These are phyloP conservation scores for Cynopterus brachyotis DNA, from an alignment of 2,113 vertebrate genomes.

Conservation along the genomic window DNA sequence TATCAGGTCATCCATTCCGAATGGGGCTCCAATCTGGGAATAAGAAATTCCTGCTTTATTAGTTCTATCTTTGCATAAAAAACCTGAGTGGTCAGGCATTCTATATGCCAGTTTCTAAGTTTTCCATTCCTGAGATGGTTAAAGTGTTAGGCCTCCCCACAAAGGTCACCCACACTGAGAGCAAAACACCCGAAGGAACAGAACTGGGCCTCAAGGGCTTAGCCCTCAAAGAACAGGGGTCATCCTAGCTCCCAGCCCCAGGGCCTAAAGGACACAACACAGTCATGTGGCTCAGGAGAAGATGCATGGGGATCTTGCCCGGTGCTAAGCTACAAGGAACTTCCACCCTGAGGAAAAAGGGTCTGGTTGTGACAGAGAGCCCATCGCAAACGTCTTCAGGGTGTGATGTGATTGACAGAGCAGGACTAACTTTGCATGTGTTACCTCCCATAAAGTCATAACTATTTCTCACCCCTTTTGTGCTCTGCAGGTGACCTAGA, in stretches of 20 bases:
- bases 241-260: neutral
- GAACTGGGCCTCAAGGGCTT: rapidly evolving
- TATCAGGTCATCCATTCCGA: neutral
- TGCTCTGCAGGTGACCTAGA: neutral
- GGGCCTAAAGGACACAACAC: neutral
- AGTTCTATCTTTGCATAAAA: neutral
- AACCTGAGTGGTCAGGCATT: neutral
- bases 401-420: neutral
- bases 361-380: neutral
- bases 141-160: neutral
- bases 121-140: neutral
- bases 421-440: no score
- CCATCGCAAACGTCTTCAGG: neutral
- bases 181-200: neutral
- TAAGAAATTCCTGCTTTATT: neutral
- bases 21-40: neutral
- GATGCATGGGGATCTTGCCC: rapidly evolving
- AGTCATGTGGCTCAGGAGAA: neutral
- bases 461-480: neutral
- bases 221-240: neutral
- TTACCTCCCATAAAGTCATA: neutral
- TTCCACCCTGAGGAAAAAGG: neutral
- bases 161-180: neutral
- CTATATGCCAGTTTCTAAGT: neutral
- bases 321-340: neutral